Evolutionary conservation across 1,140 invertebrate genomes (phyloP).

Genomic region (Cryptotermes secundus): DNA sequence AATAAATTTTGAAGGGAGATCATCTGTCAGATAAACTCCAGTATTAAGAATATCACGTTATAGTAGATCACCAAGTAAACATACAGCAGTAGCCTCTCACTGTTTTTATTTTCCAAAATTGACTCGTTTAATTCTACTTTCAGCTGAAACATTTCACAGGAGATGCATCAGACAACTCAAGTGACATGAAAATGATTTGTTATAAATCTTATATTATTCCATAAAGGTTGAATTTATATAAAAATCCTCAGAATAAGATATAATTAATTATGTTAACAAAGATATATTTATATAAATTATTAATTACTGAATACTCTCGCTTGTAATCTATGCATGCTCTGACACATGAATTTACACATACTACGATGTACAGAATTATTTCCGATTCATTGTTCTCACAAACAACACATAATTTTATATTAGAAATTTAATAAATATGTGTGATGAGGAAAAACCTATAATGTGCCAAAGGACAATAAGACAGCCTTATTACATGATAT

Average conservation of each 20-base stretch:
- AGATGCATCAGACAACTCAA: too few relatives aligned
- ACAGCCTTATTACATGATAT: conserved; percentile 11
- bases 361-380: not conserved
- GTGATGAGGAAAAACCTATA: not conserved
- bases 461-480: conserved; percentile 12
- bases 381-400: not conserved
- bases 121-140: too few relatives aligned
- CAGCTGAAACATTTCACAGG: too few relatives aligned
- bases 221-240: not conserved
- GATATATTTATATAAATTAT: not conserved
- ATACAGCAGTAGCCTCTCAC: too few relatives aligned
- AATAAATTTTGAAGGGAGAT: too few relatives aligned
- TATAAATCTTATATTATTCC: not conserved
- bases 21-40: too few relatives aligned
- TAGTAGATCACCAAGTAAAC: too few relatives aligned
- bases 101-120: too few relatives aligned
- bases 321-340: not conserved
- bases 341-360: not conserved
- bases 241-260: not conserved
- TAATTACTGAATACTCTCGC: not conserved
- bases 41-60: too few relatives aligned
- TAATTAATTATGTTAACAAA: not conserved
- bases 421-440: not conserved
- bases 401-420: not conserved
- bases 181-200: too few relatives aligned